Evolutionary conservation across 2,888 invertebrate genomes (phyloP).

Genomic region (Polietes domitor): DNA sequence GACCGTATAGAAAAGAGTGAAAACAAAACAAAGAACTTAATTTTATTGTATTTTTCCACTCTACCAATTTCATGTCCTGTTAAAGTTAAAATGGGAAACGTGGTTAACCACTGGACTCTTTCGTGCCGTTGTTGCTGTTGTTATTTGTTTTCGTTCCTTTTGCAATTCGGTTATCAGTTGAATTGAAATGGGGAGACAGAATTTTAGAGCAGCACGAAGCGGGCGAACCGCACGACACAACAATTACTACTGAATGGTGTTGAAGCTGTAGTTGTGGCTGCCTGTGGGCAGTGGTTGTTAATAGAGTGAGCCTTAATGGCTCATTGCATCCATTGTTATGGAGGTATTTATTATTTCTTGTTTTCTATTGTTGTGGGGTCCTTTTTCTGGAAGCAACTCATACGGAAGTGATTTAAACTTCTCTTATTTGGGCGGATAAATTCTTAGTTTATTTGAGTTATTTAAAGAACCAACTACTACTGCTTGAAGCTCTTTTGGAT

Average conservation of each 20-base stretch:
- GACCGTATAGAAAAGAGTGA: neutral
- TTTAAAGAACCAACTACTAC: too few species aligned
- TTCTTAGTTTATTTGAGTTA: too few species aligned
- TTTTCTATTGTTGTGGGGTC: neutral
- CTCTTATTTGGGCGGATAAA: too few species aligned
- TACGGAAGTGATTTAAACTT: neutral
- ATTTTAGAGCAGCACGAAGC: neutral
- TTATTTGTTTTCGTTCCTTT: neutral
- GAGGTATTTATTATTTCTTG: neutral
- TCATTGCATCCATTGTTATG: neutral
- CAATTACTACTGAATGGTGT: neutral
- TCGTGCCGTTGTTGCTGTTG: neutral
- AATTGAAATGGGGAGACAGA: neutral
- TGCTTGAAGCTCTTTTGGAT: too few species aligned
- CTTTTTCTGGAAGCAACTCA: neutral
- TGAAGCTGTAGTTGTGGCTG: neutral
- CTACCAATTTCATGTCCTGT: slow-evolving; percentile 56
- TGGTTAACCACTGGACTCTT: slow-evolving; percentile 19
- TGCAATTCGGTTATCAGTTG: neutral
- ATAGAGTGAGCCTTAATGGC: slow-evolving; percentile 17
- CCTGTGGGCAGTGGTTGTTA: slow-evolving; percentile 1
- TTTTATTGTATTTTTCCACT: slow-evolving; percentile 57
- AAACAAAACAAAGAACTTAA: neutral
- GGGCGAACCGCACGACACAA: neutral
- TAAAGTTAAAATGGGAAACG: slow-evolving; percentile 38